Percentiles rank a stretch among this genome's conserved stretches.
Evolutionary conservation across 1,140 invertebrate genomes (phyloP).

Genomic region (Zaprionus taronus): DNA sequence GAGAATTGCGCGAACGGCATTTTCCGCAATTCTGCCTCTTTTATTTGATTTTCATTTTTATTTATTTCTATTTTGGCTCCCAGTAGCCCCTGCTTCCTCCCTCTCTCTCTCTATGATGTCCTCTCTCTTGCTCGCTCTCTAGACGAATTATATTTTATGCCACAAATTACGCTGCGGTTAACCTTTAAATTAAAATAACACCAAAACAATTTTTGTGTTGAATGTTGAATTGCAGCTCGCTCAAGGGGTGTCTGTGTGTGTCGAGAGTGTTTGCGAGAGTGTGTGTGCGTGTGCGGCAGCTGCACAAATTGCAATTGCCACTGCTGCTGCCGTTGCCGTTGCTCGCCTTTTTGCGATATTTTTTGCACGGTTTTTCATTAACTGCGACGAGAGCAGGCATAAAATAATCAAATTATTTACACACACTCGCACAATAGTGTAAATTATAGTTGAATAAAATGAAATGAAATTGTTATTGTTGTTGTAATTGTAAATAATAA

Average conservation of each 20-base stretch:
- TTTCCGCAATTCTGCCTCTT: constrained; percentile 23
- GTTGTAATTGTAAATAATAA: constrained; percentile 80
- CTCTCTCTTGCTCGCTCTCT: constrained; percentile 34
- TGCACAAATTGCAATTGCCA: constrained; percentile 74
- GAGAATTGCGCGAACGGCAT: constrained; percentile 21
- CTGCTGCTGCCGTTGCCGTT: constrained; percentile 34
- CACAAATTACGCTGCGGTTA: constrained; percentile 83
- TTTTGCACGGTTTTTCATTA: constrained; percentile 53
- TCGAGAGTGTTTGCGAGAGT: constrained; percentile 9
- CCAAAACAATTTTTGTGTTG: constrained; percentile 79
- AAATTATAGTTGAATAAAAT: constrained; percentile 58
- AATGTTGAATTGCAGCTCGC: constrained; percentile 58
- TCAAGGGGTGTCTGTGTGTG: constrained; percentile 20
- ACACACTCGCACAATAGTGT: constrained; percentile 55
- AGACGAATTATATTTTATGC: constrained; percentile 83
- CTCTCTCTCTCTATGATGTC: constrained; percentile 15
- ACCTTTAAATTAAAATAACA: constrained; percentile 84
- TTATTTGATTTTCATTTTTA: constrained; percentile 45
- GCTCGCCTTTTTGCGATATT: constrained; percentile 26
- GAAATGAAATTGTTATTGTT: constrained; percentile 40
- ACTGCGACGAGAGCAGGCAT: constrained; percentile 56
- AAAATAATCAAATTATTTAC: constrained; percentile 81
- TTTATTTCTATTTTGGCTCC: constrained; percentile 27
- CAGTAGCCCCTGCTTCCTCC: not conserved
- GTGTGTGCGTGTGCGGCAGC: constrained; percentile 57